A percentile compares a stretch with the other conserved stretches of the same genome.
phyloP scores from a whole-genome alignment of 2,113 vertebrate species.

The Neodontobutis hainanensis region DNA sequence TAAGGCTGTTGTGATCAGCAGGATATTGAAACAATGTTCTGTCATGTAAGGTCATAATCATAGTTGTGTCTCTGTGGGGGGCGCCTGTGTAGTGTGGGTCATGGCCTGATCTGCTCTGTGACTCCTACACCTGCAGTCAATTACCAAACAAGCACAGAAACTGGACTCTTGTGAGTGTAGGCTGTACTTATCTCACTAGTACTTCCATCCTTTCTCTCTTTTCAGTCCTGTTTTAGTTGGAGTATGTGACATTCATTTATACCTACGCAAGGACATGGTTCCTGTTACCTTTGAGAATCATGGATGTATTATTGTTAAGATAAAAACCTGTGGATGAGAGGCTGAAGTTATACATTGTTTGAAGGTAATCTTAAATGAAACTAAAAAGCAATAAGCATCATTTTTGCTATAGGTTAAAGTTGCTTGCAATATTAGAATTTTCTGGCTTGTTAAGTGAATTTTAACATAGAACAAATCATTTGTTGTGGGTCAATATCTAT shows the following conservation, averaged over 20 bases:
- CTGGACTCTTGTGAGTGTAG: not conserved
- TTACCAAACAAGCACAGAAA: not conserved
- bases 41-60: slow-evolving; percentile 32
- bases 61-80: slow-evolving; percentile 35
- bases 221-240: slow-evolving; percentile 4
- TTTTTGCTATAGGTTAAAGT: too few species aligned
- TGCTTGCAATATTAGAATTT: too few species aligned
- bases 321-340: too few species aligned
- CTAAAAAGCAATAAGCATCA: too few species aligned
- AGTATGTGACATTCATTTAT: slow-evolving; percentile 5
- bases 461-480: too few species aligned
- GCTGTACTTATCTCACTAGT: slow-evolving; percentile 2
- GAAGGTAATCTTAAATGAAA: too few species aligned
- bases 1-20: slow-evolving; percentile 28
- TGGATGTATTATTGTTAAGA: too few species aligned
- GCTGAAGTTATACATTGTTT: too few species aligned
- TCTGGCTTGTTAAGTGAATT: too few species aligned
- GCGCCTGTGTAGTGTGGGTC: slow-evolving; percentile 13
- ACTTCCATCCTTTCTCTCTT: slow-evolving; percentile 1
- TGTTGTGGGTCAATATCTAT: too few species aligned
- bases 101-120: not conserved
- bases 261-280: too few species aligned
- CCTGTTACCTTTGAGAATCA: too few species aligned
- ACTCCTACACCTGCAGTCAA: slow-evolving; percentile 33
- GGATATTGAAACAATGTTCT: slow-evolving; percentile 18